Percentiles rank a stretch among this genome's conserved stretches.
These are phyloP conservation scores for Perognathus longimembris DNA, from an alignment of 2,113 vertebrate genomes.

Conservation along the genomic window DNA sequence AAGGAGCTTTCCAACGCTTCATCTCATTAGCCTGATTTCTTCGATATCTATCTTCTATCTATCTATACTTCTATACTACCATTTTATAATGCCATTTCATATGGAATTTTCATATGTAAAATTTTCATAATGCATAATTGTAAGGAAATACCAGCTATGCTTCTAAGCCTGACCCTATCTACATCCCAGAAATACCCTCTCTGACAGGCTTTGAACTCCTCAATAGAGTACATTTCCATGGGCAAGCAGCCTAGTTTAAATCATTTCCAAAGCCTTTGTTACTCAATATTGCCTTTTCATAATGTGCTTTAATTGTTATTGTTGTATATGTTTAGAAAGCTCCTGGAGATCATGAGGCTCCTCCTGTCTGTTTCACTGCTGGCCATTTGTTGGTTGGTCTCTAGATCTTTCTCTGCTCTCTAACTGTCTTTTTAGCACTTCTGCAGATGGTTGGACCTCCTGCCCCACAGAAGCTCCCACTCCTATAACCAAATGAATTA, in stretches of 20 bases:
- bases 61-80: not conserved
- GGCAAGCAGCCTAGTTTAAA: constrained; percentile 70
- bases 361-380: constrained; percentile 19
- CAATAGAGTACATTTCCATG: constrained; percentile 31
- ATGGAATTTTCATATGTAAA: too few species aligned
- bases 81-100: not conserved
- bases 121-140: not conserved
- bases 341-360: constrained; percentile 48
- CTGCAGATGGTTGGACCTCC: not conserved
- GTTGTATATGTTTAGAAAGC: constrained; percentile 70
- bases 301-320: constrained; percentile 85
- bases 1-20: constrained; percentile 48
- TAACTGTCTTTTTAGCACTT: not conserved
- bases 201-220: constrained; percentile 11
- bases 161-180: constrained; percentile 44
- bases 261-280: constrained; percentile 78
- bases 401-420: not conserved
- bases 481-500: constrained; percentile 43
- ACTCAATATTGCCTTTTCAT: constrained; percentile 84
- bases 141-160: constrained; percentile 49
- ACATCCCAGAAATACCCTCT: constrained; percentile 29
- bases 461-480: not conserved
- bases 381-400: not conserved
- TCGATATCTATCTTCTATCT: not conserved
- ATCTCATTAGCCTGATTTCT: not conserved